Percentiles rank a stretch among this genome's conserved stretches.
Evolutionary conservation across 2,113 vertebrate genomes (phyloP).

Genomic region (cat (Felis catus)): F.catus_Fca126_mat1.0 CM031418.1:38800501-38801000

Average conservation of each 20-base stretch:
- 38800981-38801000: not conserved
- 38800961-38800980: not conserved
- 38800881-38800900: not conserved
- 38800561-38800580: not conserved
- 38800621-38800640: not conserved
- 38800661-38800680: not conserved
- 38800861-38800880: not conserved
- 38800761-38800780: not conserved
- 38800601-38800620: not conserved
- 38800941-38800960: not conserved
- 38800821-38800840: too few species aligned
- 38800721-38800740: not conserved
- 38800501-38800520: accelerated
- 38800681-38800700: not conserved
- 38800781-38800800: not conserved
- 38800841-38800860: not conserved
- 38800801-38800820: accelerated
- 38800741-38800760: too few species aligned
- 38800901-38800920: not conserved
- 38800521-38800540: not conserved
- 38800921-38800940: not conserved
- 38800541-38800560: not conserved
- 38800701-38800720: not conserved
- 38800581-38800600: not conserved
- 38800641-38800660: not conserved